phyloP scores from a whole-genome alignment of 2,797 vertebrate genomes.

The Phoebastria nigripes region DNA sequence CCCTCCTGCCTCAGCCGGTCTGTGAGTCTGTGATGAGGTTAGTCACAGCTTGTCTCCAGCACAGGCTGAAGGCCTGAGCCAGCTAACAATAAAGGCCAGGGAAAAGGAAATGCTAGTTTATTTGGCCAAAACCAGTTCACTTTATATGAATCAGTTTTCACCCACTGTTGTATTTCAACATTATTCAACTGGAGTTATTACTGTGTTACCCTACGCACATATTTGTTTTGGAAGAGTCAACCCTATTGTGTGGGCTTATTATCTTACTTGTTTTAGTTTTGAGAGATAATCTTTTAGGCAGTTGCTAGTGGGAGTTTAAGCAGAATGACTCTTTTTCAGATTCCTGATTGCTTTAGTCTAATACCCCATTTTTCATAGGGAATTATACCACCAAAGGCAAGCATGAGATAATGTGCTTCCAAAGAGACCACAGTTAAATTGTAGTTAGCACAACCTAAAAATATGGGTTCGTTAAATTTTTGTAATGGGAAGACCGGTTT shows the following conservation, averaged over 20 bases:
- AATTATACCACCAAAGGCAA: neutral
- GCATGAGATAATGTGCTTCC: neutral
- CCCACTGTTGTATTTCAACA: neutral
- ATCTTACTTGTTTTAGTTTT: neutral
- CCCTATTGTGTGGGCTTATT: neutral
- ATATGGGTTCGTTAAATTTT: neutral
- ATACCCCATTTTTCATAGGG: neutral
- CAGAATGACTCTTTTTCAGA: neutral
- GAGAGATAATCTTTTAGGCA: neutral
- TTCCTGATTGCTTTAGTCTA: neutral
- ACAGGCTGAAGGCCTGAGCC: neutral
- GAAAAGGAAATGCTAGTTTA: neutral
- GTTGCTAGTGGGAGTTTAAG: neutral
- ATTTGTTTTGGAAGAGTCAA: neutral
- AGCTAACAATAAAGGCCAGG: neutral
- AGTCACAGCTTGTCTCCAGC: neutral
- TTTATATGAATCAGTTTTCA: neutral
- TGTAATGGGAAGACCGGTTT: neutral
- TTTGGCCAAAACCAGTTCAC: neutral
- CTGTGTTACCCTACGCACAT: rapidly evolving
- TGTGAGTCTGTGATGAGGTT: neutral
- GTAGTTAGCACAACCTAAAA: neutral
- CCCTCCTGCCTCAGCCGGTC: neutral
- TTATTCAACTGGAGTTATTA: neutral
- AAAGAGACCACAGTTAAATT: neutral